These are phyloP conservation scores for Scyliorhinus canicula DNA, from an alignment of 2,797 vertebrate genomes.

Conservation along the genomic window DNA sequence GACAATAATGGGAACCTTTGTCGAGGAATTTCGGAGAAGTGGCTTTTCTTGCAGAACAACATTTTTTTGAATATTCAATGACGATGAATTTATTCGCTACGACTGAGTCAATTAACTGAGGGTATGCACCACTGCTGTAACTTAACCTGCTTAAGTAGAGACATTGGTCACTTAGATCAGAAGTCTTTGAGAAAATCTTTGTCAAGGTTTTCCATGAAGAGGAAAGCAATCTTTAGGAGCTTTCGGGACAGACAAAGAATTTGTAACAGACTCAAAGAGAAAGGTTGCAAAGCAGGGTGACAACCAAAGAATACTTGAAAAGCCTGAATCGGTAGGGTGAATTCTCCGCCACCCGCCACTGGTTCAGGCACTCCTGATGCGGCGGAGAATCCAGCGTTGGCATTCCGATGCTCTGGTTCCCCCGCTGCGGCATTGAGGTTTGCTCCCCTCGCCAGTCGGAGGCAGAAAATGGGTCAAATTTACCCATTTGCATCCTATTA, in stretches of 20 bases:
- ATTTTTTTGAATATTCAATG: background rate
- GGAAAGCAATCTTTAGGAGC: background rate
- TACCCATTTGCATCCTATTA: too few species aligned
- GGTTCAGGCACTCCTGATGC: too few species aligned
- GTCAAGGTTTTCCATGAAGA: background rate
- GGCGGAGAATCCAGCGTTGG: too few species aligned
- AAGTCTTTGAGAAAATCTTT: background rate
- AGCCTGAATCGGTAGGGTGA: too few species aligned
- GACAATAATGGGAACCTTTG: background rate
- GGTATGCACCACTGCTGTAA: background rate
- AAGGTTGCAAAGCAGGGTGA: background rate
- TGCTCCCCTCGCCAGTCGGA: too few species aligned
- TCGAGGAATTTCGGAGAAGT: background rate
- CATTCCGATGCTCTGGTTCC: too few species aligned
- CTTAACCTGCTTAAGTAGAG: background rate
- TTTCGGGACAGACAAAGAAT: background rate
- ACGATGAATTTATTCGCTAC: too few species aligned
- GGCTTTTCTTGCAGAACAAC: background rate
- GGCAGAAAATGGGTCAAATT: too few species aligned
- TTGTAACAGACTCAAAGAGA: background rate
- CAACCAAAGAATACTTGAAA: background rate
- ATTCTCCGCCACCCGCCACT: too few species aligned
- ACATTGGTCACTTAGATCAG: background rate
- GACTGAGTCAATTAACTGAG: background rate
- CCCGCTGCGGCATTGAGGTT: too few species aligned